Evolutionary conservation across 2,113 vertebrate genomes (phyloP).

Genomic region (Phyllostomus discolor): DNA sequence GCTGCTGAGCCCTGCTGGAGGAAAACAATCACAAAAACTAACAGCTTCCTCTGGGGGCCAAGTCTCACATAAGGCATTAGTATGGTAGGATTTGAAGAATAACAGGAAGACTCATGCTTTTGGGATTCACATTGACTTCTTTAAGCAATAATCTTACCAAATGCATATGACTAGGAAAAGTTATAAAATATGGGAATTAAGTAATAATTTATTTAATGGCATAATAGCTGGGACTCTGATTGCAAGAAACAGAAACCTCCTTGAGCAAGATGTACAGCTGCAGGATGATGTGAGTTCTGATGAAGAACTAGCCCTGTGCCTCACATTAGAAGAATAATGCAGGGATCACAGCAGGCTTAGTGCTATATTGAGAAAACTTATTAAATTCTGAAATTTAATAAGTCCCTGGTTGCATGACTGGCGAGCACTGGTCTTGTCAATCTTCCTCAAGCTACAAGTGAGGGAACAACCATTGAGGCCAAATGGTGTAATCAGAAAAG

Average conservation of each 20-base stretch:
- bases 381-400: too few relatives aligned
- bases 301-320: not conserved
- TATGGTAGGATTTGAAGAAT: not conserved
- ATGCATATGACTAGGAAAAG: not conserved
- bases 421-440: not conserved
- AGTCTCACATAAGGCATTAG: not conserved
- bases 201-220: not conserved
- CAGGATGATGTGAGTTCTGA: not conserved
- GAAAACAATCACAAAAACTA: not conserved
- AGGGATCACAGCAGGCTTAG: not conserved
- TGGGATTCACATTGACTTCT: not conserved
- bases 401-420: not conserved
- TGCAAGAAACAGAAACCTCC: not conserved
- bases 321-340: not conserved
- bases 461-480: not conserved
- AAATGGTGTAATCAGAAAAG: not conserved
- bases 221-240: not conserved
- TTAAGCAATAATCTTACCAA: not conserved
- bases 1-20: not conserved
- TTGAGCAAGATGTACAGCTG: not conserved
- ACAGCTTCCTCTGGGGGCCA: not conserved
- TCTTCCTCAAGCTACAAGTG: not conserved
- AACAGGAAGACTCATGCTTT: not conserved
- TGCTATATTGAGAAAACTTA: not conserved
- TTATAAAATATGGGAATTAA: not conserved